phyloP scores from a whole-genome alignment of 2,888 invertebrate genomes.

The Branchellion lobata region DNA sequence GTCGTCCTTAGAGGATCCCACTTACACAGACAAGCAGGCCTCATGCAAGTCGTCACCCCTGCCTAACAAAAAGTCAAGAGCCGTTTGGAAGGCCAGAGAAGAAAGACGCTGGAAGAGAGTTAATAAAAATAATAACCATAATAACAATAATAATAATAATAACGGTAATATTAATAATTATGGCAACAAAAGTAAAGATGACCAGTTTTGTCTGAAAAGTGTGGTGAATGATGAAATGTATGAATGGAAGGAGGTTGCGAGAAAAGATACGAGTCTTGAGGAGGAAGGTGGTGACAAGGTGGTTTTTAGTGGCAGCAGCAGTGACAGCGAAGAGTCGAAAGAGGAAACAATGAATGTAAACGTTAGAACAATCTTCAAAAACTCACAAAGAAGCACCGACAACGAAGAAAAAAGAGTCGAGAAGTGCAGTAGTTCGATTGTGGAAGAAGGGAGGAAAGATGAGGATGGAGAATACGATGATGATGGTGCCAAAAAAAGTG shows the following conservation, averaged over 20 bases:
- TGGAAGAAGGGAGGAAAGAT: no score
- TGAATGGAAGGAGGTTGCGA: no score
- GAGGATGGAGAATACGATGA: no score
- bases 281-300: slow-evolving; percentile 10
- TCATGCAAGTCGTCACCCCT: neutral
- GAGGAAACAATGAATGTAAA: no score
- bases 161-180: no score
- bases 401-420: no score
- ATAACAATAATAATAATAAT: neutral
- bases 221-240: no score
- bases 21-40: neutral
- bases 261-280: neutral
- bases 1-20: slow-evolving; percentile 38
- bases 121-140: neutral
- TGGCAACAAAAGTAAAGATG: no score
- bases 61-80: neutral
- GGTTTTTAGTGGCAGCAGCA: neutral
- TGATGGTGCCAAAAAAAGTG: no score
- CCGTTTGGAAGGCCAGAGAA: slow-evolving; percentile 39
- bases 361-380: neutral
- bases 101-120: slow-evolving; percentile 35
- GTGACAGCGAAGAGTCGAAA: slow-evolving; percentile 2
- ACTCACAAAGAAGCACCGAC: neutral
- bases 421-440: no score
- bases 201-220: no score